Evolutionary conservation across 1,140 invertebrate species (phyloP).

Genomic region (Papilio machaon): DNA sequence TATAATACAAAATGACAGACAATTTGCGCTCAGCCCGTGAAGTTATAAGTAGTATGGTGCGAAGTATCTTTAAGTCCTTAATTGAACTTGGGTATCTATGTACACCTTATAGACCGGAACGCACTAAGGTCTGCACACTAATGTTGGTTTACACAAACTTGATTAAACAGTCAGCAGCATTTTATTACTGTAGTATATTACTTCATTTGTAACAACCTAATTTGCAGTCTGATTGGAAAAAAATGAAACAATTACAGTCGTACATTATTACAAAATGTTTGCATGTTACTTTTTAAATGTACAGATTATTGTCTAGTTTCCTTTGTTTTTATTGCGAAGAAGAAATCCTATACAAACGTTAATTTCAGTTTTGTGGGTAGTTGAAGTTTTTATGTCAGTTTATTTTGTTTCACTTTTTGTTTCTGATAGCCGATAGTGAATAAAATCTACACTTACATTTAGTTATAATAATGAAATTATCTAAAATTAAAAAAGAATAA

Average conservation of each 20-base stretch:
- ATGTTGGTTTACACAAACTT: not conserved
- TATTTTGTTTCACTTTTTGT: too few species aligned
- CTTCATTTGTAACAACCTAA: not conserved
- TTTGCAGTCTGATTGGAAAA: not conserved
- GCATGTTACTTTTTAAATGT: too few species aligned
- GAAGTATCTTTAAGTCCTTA: not conserved
- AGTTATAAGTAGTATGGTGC: not conserved
- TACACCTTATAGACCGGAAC: slow-evolving; percentile 4
- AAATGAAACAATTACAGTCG: not conserved
- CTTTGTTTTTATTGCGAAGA: too few species aligned
- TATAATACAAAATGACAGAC: not conserved
- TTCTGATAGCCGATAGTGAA: too few species aligned
- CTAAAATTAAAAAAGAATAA: not conserved
- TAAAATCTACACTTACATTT: too few species aligned
- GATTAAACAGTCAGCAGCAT: not conserved
- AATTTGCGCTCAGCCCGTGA: not conserved
- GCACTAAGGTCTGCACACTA: not conserved
- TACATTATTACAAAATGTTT: not conserved
- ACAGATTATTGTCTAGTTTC: too few species aligned
- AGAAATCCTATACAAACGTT: too few species aligned
- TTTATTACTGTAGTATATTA: not conserved
- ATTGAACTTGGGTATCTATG: not conserved
- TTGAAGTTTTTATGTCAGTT: too few species aligned
- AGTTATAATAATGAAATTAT: too few species aligned
- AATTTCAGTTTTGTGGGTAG: too few species aligned